Conservation (phyloP, 2,113 vertebrate species). For the Aepyceros melampus region DNA sequence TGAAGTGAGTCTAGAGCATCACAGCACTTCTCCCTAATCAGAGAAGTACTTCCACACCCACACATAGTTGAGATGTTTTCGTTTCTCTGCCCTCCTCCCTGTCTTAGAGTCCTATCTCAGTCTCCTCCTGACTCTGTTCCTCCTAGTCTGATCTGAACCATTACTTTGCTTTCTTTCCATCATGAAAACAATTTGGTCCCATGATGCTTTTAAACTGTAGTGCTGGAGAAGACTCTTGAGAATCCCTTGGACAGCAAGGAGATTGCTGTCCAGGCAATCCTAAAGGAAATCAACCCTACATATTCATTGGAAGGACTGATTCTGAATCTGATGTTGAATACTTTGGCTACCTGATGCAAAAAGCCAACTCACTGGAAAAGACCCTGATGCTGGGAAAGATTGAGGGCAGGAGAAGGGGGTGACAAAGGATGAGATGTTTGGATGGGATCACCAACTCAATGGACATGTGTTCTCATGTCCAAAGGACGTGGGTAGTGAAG, state of each 20-base stretch:
- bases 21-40: accelerated
- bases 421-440: neutral
- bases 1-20: neutral
- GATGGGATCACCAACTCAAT: neutral
- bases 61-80: accelerated
- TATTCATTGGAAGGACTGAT: neutral
- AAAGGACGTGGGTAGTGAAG: neutral
- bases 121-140: accelerated
- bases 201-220: neutral
- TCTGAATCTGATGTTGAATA: neutral
- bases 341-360: neutral
- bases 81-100: neutral
- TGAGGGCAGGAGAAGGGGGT: neutral
- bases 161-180: neutral
- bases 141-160: neutral
- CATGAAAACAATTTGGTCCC: neutral
- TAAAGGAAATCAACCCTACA: neutral
- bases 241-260: neutral
- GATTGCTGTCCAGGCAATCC: neutral
- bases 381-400: neutral
- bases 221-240: neutral
- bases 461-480: neutral
- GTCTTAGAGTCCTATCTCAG: neutral
- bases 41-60: neutral
- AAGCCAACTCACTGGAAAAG: neutral